phyloP scores from a whole-genome alignment of 2,888 invertebrate genomes.

The Cosmia trapezina region DNA sequence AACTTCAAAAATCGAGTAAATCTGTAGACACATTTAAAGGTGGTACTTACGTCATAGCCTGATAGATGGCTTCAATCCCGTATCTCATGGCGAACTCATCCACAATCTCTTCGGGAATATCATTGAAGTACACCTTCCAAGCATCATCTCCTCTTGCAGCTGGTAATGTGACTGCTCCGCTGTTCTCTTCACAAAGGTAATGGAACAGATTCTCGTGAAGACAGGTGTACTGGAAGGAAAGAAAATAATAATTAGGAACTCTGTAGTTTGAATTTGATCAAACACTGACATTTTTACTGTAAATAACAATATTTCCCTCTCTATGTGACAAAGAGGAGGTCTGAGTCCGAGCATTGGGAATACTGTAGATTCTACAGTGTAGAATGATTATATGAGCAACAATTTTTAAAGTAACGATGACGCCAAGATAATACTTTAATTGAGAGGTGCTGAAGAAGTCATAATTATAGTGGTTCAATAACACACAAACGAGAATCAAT shows the following conservation, averaged over 20 bases:
- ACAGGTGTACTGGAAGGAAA: conserved; percentile 95
- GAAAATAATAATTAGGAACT: not conserved
- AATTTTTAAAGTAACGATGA: not conserved
- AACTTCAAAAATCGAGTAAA: not conserved
- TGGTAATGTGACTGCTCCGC: conserved; percentile 97
- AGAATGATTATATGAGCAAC: not conserved
- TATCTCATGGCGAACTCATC: conserved; percentile 99
- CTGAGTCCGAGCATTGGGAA: no score
- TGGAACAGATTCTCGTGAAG: conserved; percentile 99
- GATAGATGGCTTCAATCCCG: conserved; percentile 99
- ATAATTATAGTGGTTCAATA: not conserved
- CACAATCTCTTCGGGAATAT: conserved; percentile 99
- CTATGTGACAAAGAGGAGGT: no score
- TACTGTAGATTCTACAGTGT: no score
- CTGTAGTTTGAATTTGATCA: not conserved
- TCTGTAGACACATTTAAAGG: not conserved
- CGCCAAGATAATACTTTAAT: not conserved
- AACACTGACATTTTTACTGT: not conserved
- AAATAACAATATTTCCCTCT: not conserved
- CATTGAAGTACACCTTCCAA: conserved; percentile 99
- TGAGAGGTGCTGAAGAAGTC: not conserved
- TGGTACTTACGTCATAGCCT: conserved; percentile 98
- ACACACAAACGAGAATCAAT: not conserved
- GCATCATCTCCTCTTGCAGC: conserved; percentile 99
- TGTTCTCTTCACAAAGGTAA: conserved; percentile 98